phyloP scores from a whole-genome alignment of 2,888 invertebrate genomes.

The Scelioninae gen. 2 region DNA sequence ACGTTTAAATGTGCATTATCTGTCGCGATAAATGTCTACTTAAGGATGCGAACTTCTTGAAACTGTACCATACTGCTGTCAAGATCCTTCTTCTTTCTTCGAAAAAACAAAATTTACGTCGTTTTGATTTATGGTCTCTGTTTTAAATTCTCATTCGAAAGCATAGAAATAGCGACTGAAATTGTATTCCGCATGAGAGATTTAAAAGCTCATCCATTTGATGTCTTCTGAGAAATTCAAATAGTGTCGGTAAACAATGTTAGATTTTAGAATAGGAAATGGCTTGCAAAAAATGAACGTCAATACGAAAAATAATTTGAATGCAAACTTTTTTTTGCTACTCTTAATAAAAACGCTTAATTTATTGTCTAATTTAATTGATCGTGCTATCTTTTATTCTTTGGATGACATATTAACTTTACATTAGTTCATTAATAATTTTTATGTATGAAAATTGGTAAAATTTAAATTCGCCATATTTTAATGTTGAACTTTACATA shows the following conservation, averaged over 20 bases:
- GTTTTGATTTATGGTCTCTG: conserved; percentile 41
- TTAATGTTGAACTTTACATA: not conserved
- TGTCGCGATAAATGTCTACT: conserved; percentile 8
- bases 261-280: conserved; percentile 36
- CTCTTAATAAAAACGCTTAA: conserved; percentile 13
- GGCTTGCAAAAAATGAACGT: not conserved
- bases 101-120: conserved; percentile 23
- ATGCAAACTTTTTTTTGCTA: not conserved
- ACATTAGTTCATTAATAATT: conserved; percentile 18
- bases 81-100: not conserved
- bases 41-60: conserved; percentile 5
- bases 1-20: conserved; percentile 5
- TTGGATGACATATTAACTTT: no score
- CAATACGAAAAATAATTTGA: no score
- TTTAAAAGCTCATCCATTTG: conserved; percentile 32
- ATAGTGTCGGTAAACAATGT: conserved; percentile 17
- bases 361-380: conserved; percentile 18
- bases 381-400: no score
- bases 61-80: not conserved
- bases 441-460: conserved; percentile 17
- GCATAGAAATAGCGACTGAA: conserved; percentile 20
- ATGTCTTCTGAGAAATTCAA: conserved; percentile 34
- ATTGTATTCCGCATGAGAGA: conserved; percentile 31
- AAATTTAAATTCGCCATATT: conserved; percentile 12
- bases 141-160: conserved; percentile 41